phyloP scores from a whole-genome alignment of 2,797 vertebrate genomes.

The Malacoctenus gilli region DNA sequence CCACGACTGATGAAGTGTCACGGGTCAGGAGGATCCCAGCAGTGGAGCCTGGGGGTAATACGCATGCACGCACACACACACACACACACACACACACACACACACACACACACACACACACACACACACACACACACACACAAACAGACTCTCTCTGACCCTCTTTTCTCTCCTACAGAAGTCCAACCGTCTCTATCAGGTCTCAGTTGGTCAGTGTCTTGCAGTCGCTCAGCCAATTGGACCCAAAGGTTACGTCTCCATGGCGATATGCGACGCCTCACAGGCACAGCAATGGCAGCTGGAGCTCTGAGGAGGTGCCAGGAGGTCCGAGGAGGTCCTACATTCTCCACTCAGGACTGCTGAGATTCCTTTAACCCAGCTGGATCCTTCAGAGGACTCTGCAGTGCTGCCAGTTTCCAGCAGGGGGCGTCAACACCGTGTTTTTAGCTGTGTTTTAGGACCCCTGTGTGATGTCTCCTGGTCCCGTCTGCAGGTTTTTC shows the following conservation, averaged over 20 bases:
- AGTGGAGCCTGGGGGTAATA: conserved; percentile 94
- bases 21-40: conserved; percentile 94
- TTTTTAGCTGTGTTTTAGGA: too few species aligned
- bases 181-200: conserved; percentile 92
- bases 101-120: neutral
- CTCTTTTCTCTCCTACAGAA: conserved; percentile 77
- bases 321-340: too few species aligned
- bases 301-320: conserved; percentile 77
- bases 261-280: conserved; percentile 93
- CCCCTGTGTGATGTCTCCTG: too few species aligned
- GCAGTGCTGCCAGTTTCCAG: neutral
- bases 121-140: neutral
- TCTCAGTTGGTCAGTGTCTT: conserved; percentile 94
- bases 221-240: conserved; percentile 79
- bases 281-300: conserved; percentile 90
- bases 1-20: conserved; percentile 98
- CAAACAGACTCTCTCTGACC: neutral
- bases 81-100: neutral
- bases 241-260: conserved; percentile 86
- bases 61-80: conserved; percentile 1
- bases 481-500: neutral
- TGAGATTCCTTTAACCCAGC: too few species aligned
- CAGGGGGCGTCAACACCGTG: too few species aligned
- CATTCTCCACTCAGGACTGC: too few species aligned
- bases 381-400: neutral